A percentile compares a stretch with the other conserved stretches of the same genome.
Evolutionary conservation across 1,140 invertebrate genomes (phyloP).

Genomic region (Leptinotarsa undecemlineata): DNA sequence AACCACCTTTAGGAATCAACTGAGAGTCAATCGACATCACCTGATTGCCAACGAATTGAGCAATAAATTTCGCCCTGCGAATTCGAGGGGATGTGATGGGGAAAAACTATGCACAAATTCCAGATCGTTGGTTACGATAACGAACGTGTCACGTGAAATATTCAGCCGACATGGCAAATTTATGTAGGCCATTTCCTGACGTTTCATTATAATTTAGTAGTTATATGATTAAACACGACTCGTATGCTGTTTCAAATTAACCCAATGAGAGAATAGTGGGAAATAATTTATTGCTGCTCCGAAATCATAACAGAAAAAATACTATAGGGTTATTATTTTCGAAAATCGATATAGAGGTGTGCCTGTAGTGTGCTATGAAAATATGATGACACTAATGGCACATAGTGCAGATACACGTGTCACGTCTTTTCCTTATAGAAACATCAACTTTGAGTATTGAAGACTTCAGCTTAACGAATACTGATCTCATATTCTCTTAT

Average conservation of each 20-base stretch:
- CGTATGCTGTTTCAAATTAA: conserved; percentile 4
- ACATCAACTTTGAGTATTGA: too few species aligned
- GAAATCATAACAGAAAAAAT: background rate
- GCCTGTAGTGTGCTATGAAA: too few species aligned
- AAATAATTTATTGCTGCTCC: background rate
- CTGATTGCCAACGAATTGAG: too few species aligned
- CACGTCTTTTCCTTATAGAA: too few species aligned
- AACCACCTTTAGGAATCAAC: too few species aligned
- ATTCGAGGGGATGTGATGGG: background rate
- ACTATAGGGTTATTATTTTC: background rate
- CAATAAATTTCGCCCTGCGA: background rate
- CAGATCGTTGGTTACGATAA: conserved; percentile 1
- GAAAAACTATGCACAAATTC: conserved; percentile 6
- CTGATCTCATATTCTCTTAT: too few species aligned
- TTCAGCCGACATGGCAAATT: conserved; percentile 5
- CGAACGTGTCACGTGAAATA: conserved; percentile 5
- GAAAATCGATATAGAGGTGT: background rate
- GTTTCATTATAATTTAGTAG: conserved; percentile 6
- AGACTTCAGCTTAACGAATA: too few species aligned
- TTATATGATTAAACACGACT: background rate
- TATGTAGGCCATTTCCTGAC: conserved; percentile 5
- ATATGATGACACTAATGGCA: too few species aligned
- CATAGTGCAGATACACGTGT: too few species aligned
- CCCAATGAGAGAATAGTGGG: background rate
- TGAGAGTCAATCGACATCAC: too few species aligned